These are phyloP conservation scores for Eumacrocentrus americanus DNA, from an alignment of 2,888 invertebrate genomes.

Conservation along the genomic window DNA sequence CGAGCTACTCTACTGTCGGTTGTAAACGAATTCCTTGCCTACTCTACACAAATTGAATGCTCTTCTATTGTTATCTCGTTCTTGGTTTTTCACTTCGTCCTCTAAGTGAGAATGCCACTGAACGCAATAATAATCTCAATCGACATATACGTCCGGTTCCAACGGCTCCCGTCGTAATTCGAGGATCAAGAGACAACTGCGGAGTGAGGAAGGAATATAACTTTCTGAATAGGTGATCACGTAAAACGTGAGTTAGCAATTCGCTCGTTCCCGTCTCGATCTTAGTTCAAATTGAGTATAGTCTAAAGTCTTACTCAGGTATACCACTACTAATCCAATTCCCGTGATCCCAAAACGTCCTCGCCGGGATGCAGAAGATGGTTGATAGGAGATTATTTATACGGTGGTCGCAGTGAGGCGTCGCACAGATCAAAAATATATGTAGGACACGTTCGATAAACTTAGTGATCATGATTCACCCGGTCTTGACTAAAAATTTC, in stretches of 20 bases:
- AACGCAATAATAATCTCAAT: too few relatives aligned
- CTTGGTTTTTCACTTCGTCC: neutral
- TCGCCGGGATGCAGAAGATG: constrained; percentile 28
- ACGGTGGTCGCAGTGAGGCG: too few relatives aligned
- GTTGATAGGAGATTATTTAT: too few relatives aligned
- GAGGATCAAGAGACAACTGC: neutral
- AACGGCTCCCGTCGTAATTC: too few relatives aligned
- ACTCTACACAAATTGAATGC: neutral
- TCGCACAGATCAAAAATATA: too few relatives aligned
- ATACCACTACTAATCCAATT: constrained; percentile 62
- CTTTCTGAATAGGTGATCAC: constrained; percentile 62
- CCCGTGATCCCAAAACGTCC: constrained; percentile 57
- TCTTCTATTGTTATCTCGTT: neutral
- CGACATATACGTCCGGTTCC: too few relatives aligned
- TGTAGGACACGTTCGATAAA: too few relatives aligned
- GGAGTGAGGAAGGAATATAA: constrained; percentile 43
- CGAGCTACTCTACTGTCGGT: constrained; percentile 6
- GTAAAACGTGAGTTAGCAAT: constrained; percentile 62
- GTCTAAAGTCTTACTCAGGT: constrained; percentile 58
- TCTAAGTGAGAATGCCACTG: too few relatives aligned
- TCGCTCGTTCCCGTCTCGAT: constrained; percentile 57
- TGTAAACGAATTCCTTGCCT: neutral
- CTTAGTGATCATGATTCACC: too few relatives aligned
- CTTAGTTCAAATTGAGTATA: constrained; percentile 61
- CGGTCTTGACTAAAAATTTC: too few relatives aligned